These are phyloP conservation scores for Characodon lateralis DNA, from an alignment of 2,797 vertebrate species.

Conservation along the genomic window DNA sequence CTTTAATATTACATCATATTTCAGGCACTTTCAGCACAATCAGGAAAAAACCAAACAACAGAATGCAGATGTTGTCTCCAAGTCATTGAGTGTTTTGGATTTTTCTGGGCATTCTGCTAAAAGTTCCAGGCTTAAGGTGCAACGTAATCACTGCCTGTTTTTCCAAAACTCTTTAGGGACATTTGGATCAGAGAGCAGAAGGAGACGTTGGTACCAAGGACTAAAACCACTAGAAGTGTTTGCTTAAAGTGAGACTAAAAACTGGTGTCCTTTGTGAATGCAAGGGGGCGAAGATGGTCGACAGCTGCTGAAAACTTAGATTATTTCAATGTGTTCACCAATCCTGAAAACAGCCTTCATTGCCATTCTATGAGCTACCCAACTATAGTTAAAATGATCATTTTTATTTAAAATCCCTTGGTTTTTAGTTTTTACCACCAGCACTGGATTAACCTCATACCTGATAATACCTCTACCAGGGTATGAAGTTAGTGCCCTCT, in stretches of 20 bases:
- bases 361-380: too few relatives aligned
- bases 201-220: background rate
- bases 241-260: background rate
- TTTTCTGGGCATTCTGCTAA: background rate
- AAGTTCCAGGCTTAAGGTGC: background rate
- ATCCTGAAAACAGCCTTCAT: background rate
- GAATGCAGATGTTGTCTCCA: background rate
- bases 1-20: background rate
- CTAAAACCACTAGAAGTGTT: background rate
- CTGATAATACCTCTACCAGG: background rate
- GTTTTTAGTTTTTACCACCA: background rate
- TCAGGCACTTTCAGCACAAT: background rate
- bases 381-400: too few relatives aligned
- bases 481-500: constrained; percentile 42
- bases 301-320: background rate
- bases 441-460: background rate
- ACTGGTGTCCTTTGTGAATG: background rate
- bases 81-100: background rate
- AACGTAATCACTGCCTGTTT: background rate
- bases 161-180: background rate
- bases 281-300: background rate
- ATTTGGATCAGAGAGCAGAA: background rate
- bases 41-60: background rate
- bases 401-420: background rate
- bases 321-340: background rate